These are phyloP conservation scores for Cichlasoma orientale DNA, from an alignment of 2,797 vertebrate genomes.

Conservation along the genomic window DNA sequence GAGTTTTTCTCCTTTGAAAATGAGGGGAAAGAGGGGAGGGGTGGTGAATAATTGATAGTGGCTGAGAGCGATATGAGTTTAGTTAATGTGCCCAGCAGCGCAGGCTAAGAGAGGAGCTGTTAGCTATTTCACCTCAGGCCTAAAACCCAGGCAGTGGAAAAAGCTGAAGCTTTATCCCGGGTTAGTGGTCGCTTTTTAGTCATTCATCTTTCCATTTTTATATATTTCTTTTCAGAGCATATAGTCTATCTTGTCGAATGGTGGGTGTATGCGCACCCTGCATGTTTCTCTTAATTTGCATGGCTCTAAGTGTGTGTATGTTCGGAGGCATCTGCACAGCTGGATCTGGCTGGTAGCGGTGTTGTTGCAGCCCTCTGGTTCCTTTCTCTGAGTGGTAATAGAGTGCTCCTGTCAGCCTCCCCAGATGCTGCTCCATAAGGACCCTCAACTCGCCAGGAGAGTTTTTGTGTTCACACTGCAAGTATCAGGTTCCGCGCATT, in stretches of 20 bases:
- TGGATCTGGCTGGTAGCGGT: constrained; percentile 76
- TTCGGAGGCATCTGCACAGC: constrained; percentile 75
- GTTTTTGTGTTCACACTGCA: constrained; percentile 43
- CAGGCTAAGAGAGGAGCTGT: constrained; percentile 80
- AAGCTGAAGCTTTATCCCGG: constrained; percentile 39
- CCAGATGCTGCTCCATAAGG: constrained; percentile 81
- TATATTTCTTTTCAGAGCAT: constrained; percentile 6
- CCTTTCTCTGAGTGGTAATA: constrained; percentile 78
- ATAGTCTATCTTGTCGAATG: constrained; percentile 30
- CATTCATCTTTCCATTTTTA: constrained; percentile 18
- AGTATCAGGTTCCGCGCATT: constrained; percentile 23
- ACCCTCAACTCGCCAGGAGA: constrained; percentile 64
- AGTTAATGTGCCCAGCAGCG: constrained; percentile 86
- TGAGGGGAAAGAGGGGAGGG: constrained; percentile 35
- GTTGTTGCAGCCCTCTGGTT: constrained; percentile 73
- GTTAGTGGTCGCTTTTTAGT: constrained; percentile 30
- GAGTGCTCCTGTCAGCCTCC: constrained; percentile 81
- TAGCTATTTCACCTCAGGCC: constrained; percentile 77
- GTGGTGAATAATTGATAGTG: constrained; percentile 84
- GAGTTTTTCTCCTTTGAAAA: constrained; percentile 74
- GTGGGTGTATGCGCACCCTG: neutral
- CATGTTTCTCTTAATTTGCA: constrained; percentile 54
- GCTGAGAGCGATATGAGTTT: constrained; percentile 88
- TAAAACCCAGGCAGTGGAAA: constrained; percentile 62
- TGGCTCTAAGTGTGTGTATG: constrained; percentile 42